Evolutionary conservation across 2,888 invertebrate species (phyloP).

Genomic region (Cheilosia urbana): DNA sequence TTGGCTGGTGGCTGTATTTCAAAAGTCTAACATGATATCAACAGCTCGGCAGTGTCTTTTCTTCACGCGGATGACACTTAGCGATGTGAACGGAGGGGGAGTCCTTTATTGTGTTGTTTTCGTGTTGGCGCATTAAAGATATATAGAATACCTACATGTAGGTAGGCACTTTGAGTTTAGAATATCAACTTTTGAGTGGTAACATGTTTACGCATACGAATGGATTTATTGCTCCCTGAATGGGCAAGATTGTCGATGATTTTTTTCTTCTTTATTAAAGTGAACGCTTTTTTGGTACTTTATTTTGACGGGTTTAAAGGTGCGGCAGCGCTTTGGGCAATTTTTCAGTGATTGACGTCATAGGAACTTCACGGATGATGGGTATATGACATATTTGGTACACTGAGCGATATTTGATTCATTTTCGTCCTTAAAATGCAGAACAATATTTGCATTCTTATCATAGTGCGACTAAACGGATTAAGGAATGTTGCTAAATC

Average conservation of each 20-base stretch:
- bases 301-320: constrained; percentile 36
- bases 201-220: constrained; percentile 31
- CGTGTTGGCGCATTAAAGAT: constrained; percentile 37
- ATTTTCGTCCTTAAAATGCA: too few species aligned
- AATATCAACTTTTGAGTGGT: constrained; percentile 27
- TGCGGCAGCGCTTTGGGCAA: too few species aligned
- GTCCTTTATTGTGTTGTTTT: constrained; percentile 9
- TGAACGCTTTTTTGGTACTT: constrained; percentile 16
- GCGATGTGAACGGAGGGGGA: constrained; percentile 2
- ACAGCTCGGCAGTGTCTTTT: constrained; percentile 50
- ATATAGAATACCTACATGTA: constrained; percentile 2
- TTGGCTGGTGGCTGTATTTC: constrained; percentile 45
- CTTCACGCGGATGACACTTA: constrained; percentile 35
- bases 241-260: constrained; percentile 12
- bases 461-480: too few species aligned
- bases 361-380: too few species aligned
- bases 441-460: too few species aligned
- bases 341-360: too few species aligned
- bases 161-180: constrained; percentile 36
- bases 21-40: constrained; percentile 63
- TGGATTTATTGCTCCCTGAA: constrained; percentile 53
- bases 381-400: too few species aligned
- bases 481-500: too few species aligned
- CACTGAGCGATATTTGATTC: too few species aligned
- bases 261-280: background rate